These are phyloP conservation scores for Drosophila planitibia DNA, from an alignment of 2,888 invertebrate genomes.

Conservation along the genomic window DNA sequence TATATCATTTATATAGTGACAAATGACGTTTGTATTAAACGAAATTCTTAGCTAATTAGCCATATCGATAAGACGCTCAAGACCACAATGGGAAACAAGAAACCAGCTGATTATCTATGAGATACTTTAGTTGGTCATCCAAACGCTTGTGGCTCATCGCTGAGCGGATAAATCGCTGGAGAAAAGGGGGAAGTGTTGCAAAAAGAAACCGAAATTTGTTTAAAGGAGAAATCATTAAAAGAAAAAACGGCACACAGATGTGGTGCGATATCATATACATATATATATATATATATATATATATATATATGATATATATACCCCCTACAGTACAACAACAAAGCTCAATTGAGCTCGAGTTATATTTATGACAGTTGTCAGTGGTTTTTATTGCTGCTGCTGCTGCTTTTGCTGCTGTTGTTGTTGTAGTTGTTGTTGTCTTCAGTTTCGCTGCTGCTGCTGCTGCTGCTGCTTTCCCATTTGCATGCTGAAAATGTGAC, in stretches of 20 bases:
- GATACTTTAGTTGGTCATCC: slow-evolving; percentile 26
- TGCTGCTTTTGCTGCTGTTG: neutral
- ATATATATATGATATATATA: slow-evolving; percentile 3
- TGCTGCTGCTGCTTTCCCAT: slow-evolving; percentile 56
- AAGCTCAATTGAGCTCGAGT: slow-evolving; percentile 74
- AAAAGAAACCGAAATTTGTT: slow-evolving; percentile 56
- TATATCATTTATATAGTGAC: too few species aligned
- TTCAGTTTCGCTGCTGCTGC: slow-evolving; percentile 42
- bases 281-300: slow-evolving; percentile 8
- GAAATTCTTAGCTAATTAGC: slow-evolving; percentile 18
- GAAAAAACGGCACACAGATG: slow-evolving; percentile 16
- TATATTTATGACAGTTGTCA: slow-evolving; percentile 77
- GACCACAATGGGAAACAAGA: neutral
- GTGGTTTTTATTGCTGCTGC: slow-evolving; percentile 14
- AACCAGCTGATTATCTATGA: slow-evolving; percentile 24
- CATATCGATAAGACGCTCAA: slow-evolving; percentile 19
- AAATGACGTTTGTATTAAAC: neutral
- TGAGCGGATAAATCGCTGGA: slow-evolving; percentile 10
- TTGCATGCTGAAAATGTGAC: slow-evolving; percentile 54
- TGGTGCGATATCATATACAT: slow-evolving; percentile 30
- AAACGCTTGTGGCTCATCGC: slow-evolving; percentile 49
- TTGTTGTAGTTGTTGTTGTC: slow-evolving; percentile 10
- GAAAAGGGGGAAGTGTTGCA: slow-evolving; percentile 4
- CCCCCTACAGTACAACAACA: slow-evolving; percentile 17
- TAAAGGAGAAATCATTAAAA: slow-evolving; percentile 76